These are phyloP conservation scores for Gavialis gangeticus DNA, from an alignment of 2,113 vertebrate genomes.

Conservation along the genomic window DNA sequence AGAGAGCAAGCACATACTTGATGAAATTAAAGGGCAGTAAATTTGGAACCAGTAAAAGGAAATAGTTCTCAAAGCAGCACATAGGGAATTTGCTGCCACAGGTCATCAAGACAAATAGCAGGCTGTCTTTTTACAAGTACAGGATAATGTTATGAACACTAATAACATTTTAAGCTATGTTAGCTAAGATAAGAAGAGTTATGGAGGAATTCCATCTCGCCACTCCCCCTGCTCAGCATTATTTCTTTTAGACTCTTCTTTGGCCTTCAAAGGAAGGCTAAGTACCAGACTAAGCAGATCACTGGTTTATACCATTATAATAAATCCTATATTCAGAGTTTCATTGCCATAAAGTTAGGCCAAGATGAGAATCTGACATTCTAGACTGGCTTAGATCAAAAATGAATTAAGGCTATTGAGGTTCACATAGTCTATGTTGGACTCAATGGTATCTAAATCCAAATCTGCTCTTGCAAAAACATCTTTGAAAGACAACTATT, in stretches of 20 bases:
- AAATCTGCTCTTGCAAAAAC: rapidly evolving
- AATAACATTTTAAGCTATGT: background rate
- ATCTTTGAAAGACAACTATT: background rate
- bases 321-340: background rate
- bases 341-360: background rate
- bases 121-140: background rate
- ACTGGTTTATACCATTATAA: background rate
- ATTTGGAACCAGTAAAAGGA: background rate
- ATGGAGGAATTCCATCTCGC: background rate
- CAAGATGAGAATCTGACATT: background rate
- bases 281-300: background rate
- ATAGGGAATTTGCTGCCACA: background rate
- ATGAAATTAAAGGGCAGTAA: slow-evolving; percentile 14
- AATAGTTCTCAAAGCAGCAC: background rate
- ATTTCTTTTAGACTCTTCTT: background rate
- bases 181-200: slow-evolving; percentile 2
- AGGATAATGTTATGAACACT: background rate
- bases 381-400: background rate
- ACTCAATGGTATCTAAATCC: slow-evolving; percentile 6
- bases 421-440: background rate
- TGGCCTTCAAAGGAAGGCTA: background rate
- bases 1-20: background rate
- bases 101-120: background rate
- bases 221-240: background rate
- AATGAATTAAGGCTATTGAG: background rate